A percentile compares a stretch with the other conserved stretches of the same genome.
phyloP scores from a whole-genome alignment of 1,140 invertebrate species.

The Drosophila ambigua region DNA sequence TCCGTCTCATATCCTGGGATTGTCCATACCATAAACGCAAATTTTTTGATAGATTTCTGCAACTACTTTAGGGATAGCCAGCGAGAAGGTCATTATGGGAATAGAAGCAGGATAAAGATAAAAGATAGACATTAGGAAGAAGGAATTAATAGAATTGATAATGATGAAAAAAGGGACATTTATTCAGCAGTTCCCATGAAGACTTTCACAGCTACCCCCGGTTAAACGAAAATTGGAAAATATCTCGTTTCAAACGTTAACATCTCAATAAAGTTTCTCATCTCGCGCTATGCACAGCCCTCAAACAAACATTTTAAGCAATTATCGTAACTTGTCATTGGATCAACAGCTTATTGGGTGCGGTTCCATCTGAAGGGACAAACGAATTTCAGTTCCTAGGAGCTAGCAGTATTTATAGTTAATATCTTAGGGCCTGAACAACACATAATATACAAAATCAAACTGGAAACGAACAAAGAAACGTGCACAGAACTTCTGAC shows the following conservation, averaged over 20 bases:
- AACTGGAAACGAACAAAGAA: slow-evolving; percentile 22
- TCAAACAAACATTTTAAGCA: slow-evolving; percentile 19
- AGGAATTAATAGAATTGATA: not conserved
- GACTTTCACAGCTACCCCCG: slow-evolving; percentile 25
- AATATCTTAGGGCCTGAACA: slow-evolving; percentile 66
- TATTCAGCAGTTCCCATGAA: not conserved
- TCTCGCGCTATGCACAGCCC: slow-evolving; percentile 11
- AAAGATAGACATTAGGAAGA: not conserved
- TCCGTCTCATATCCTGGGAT: slow-evolving; percentile 65
- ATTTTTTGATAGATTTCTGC: slow-evolving; percentile 68
- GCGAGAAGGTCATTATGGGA: slow-evolving; percentile 7
- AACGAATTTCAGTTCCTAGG: slow-evolving; percentile 39
- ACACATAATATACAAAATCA: slow-evolving; percentile 60
- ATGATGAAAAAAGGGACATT: not conserved
- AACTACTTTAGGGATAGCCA: slow-evolving; percentile 23
- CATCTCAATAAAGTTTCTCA: slow-evolving; percentile 21
- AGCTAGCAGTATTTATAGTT: slow-evolving; percentile 55
- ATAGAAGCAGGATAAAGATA: too few relatives aligned
- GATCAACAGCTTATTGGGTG: slow-evolving; percentile 48
- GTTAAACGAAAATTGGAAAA: slow-evolving; percentile 21
- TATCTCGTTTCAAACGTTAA: slow-evolving; percentile 20
- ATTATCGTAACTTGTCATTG: slow-evolving; percentile 17
- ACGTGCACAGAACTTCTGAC: slow-evolving; percentile 35
- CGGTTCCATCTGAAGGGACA: slow-evolving; percentile 39
- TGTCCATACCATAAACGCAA: slow-evolving; percentile 83